phyloP scores from a whole-genome alignment of 2,797 vertebrate species.

The Synanceia verrucosa region DNA sequence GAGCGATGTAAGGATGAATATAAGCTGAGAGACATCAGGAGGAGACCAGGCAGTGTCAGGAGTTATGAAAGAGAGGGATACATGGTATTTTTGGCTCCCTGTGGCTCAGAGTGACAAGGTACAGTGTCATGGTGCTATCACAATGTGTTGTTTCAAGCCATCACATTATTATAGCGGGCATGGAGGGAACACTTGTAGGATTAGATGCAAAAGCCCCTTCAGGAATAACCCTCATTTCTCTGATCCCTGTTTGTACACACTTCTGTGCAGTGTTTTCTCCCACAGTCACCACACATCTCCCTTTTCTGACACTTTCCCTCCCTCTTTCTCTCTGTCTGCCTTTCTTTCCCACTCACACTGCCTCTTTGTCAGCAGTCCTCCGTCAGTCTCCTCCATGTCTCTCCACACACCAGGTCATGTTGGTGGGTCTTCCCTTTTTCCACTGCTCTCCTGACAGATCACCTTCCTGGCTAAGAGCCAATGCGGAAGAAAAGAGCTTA shows the following conservation, averaged over 20 bases:
- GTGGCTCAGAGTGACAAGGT: constrained; percentile 44
- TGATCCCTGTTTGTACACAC: constrained; percentile 51
- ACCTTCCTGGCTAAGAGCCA: not conserved
- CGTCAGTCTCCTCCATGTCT: constrained; percentile 6
- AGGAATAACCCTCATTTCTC: constrained; percentile 57
- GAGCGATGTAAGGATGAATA: constrained; percentile 23
- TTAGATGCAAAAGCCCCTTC: constrained; percentile 53
- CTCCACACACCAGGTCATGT: constrained; percentile 9
- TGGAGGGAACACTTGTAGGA: constrained; percentile 56
- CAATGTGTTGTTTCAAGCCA: constrained; percentile 59
- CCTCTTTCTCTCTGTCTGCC: constrained; percentile 23
- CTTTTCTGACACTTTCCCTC: constrained; percentile 11
- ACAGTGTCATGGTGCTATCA: constrained; percentile 29
- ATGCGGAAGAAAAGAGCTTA: not conserved
- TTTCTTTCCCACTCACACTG: constrained; percentile 22
- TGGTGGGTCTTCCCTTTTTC: constrained; percentile 9
- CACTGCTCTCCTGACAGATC: not conserved
- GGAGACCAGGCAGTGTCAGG: constrained; percentile 35
- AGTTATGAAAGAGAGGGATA: constrained; percentile 41
- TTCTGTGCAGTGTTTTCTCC: constrained; percentile 45
- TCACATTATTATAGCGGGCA: constrained; percentile 48
- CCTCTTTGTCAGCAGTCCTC: constrained; percentile 29
- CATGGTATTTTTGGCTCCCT: constrained; percentile 50
- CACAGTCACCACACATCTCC: not conserved
- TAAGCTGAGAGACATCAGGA: constrained; percentile 25